Conservation (phyloP, 2,113 vertebrate species). For the Rhea americana region DNA sequence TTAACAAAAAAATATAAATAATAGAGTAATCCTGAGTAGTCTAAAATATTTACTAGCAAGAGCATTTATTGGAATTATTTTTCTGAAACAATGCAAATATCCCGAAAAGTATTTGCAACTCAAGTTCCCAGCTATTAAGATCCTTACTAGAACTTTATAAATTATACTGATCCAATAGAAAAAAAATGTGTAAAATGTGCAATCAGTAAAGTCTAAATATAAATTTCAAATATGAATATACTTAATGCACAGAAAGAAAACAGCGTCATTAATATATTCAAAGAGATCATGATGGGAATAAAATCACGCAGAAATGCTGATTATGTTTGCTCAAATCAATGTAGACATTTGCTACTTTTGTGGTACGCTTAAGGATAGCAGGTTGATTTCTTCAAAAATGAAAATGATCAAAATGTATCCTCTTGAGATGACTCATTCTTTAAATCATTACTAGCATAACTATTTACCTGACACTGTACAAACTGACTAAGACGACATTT, state of each 20-base stretch:
- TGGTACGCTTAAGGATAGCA: neutral
- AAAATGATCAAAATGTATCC: neutral
- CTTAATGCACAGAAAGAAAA: neutral
- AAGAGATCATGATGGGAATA: neutral
- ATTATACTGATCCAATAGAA: neutral
- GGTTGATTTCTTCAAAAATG: neutral
- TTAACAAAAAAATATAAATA: neutral
- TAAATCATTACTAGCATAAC: neutral
- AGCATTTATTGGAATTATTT: neutral
- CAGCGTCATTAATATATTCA: neutral
- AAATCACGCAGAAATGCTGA: neutral
- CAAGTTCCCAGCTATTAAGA: neutral
- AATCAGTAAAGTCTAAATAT: neutral
- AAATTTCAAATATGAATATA: neutral
- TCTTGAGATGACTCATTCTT: neutral
- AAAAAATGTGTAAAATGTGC: neutral
- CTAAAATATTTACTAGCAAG: neutral
- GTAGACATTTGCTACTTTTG: neutral
- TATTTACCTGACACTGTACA: neutral
- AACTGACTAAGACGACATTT: slow-evolving; percentile 28
- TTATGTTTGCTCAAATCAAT: neutral
- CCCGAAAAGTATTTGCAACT: neutral
- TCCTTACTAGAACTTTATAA: neutral
- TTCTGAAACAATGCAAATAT: neutral
- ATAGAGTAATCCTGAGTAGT: neutral